These are phyloP conservation scores for Cheilosia soror DNA, from an alignment of 2,888 invertebrate species.

Conservation along the genomic window DNA sequence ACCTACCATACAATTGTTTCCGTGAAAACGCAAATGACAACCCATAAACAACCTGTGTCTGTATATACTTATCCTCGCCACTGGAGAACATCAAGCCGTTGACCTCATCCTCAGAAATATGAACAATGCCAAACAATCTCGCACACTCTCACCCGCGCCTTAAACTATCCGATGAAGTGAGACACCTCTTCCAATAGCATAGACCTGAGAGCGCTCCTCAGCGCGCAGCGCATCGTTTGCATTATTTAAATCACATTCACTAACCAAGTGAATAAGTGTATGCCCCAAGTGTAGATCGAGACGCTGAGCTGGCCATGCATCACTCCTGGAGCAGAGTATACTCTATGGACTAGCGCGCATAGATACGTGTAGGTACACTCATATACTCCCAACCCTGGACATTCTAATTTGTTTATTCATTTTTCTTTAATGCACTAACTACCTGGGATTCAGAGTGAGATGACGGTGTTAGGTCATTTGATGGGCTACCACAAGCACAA, in stretches of 20 bases:
- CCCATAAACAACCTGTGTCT: conserved; percentile 2
- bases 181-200: not conserved
- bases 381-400: not conserved
- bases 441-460: conserved; percentile 9
- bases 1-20: too few species aligned
- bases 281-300: conserved; percentile 19
- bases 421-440: conserved; percentile 49
- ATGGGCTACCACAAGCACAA: conserved; percentile 7
- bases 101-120: conserved; percentile 4
- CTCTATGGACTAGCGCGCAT: conserved; percentile 21
- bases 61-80: not conserved
- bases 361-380: too few species aligned
- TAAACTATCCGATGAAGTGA: not conserved
- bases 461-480: not conserved
- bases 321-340: conserved; percentile 6
- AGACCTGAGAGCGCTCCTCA: not conserved
- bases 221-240: conserved; percentile 16
- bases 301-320: conserved; percentile 19
- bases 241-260: conserved; percentile 34
- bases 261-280: conserved; percentile 18
- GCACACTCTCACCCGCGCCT: conserved; percentile 4
- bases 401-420: conserved; percentile 49
- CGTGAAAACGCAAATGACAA: conserved; percentile 10
- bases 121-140: conserved; percentile 22
- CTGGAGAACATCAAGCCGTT: conserved; percentile 6